Evolutionary conservation across 2,797 vertebrate species (phyloP).

Genomic region (Myioborus miniatus): DNA sequence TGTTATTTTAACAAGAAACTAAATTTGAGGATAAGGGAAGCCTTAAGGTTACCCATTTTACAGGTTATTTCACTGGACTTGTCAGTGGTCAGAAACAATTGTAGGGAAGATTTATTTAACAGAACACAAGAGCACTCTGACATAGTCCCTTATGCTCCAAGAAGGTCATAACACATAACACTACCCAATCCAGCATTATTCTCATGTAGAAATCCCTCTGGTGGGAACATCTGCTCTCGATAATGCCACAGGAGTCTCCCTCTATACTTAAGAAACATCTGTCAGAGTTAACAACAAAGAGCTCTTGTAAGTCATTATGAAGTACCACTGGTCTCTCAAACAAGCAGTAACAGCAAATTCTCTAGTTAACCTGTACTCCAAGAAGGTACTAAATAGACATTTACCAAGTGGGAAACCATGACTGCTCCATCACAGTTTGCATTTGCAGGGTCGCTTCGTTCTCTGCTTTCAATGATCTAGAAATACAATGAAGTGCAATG

Average conservation of each 20-base stretch:
- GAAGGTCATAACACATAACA: background rate
- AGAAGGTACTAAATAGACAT: background rate
- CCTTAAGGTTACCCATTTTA: background rate
- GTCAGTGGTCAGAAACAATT: background rate
- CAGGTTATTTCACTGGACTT: background rate
- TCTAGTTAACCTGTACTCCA: background rate
- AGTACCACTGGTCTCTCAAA: background rate
- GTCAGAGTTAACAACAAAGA: background rate
- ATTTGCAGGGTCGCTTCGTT: slow-evolving; percentile 82
- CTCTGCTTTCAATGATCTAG: slow-evolving; percentile 94
- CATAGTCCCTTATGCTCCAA: background rate
- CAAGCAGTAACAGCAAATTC: background rate
- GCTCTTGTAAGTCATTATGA: background rate
- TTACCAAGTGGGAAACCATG: slow-evolving; percentile 94
- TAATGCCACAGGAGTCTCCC: background rate
- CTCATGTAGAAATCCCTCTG: background rate
- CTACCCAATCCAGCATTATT: background rate
- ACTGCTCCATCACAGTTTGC: slow-evolving; percentile 89
- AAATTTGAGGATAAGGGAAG: background rate
- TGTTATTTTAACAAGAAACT: background rate
- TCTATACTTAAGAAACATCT: background rate
- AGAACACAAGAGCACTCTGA: background rate
- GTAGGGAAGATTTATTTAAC: background rate
- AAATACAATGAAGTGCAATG: background rate
- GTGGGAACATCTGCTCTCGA: background rate